phyloP scores from a whole-genome alignment of 2,888 invertebrate species.

The Hydroisotoma schaefferi region DNA sequence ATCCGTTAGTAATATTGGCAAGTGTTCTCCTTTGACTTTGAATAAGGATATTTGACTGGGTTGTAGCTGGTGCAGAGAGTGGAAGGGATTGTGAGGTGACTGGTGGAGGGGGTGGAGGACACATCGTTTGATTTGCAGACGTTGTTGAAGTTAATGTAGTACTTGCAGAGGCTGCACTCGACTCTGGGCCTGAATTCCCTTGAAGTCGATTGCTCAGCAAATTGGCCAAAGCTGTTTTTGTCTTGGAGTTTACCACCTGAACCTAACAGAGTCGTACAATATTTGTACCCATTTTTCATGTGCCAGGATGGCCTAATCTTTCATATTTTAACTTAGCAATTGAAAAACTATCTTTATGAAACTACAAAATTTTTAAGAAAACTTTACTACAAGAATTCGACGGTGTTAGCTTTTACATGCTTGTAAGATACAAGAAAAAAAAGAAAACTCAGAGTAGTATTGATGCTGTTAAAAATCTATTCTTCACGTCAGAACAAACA shows the following conservation, averaged over 20 bases:
- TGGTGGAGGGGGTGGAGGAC: constrained; percentile 43
- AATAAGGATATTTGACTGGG: constrained; percentile 37
- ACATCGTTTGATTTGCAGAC: constrained; percentile 37
- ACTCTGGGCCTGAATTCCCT: constrained; percentile 48
- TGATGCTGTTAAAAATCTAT: too few relatives aligned
- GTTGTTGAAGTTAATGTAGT: constrained; percentile 56
- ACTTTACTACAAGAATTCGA: neutral
- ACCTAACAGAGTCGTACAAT: constrained; percentile 22
- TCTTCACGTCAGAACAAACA: neutral
- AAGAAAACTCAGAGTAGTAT: neutral
- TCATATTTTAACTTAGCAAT: neutral
- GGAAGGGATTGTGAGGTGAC: constrained; percentile 38
- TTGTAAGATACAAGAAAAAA: neutral
- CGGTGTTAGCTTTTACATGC: neutral
- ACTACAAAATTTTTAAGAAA: neutral
- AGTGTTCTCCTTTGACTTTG: constrained; percentile 56
- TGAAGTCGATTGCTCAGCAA: constrained; percentile 81
- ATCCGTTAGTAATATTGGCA: constrained; percentile 58
- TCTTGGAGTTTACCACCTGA: constrained; percentile 73
- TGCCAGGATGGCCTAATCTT: neutral
- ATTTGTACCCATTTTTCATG: constrained; percentile 7
- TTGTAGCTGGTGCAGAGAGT: constrained; percentile 30
- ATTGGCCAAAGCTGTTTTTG: constrained; percentile 92
- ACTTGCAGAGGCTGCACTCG: constrained; percentile 31
- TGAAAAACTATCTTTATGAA: neutral